Percentiles rank a stretch among this genome's conserved stretches.
phyloP scores from a whole-genome alignment of 2,113 vertebrate species.

The Gasterosteus aculeatus region DNA sequence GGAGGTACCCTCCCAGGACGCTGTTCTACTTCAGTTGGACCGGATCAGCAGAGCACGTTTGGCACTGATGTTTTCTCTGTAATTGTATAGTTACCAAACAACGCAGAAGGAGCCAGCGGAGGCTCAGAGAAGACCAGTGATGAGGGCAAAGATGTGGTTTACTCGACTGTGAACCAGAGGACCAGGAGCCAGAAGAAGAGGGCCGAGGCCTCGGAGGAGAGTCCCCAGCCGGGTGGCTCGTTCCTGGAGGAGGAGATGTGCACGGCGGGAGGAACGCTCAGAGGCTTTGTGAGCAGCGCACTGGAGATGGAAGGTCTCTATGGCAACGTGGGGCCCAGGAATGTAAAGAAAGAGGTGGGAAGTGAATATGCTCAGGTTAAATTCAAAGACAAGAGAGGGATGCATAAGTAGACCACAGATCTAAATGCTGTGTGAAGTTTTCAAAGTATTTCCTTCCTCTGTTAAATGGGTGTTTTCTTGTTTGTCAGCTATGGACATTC shows the following conservation, averaged over 20 bases:
- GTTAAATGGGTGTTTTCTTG: not conserved
- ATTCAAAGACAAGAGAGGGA: conserved; percentile 7
- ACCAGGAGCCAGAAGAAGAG: not conserved
- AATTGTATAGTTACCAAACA: not conserved
- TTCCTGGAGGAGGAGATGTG: conserved; percentile 31
- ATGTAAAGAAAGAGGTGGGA: conserved; percentile 1
- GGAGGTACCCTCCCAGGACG: conserved; percentile 11
- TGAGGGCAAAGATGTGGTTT: conserved; percentile 4
- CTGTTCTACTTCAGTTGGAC: not conserved
- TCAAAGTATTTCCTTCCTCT: not conserved
- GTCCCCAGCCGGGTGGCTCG: not conserved
- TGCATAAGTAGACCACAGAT: not conserved
- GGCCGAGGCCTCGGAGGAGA: rapidly evolving
- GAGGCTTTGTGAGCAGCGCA: not conserved
- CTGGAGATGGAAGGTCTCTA: conserved; percentile 1
- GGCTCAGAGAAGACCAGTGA: not conserved
- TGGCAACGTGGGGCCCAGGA: not conserved
- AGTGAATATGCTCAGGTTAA: conserved; percentile 32
- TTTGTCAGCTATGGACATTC: not conserved
- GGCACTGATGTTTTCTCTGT: not conserved
- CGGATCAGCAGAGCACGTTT: not conserved
- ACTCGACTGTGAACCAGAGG: conserved; percentile 20
- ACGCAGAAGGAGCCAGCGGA: not conserved
- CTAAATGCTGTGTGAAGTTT: no score
- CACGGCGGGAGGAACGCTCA: not conserved